Conservation (phyloP, 2,888 invertebrate species). For the Tinea trinotella region DNA sequence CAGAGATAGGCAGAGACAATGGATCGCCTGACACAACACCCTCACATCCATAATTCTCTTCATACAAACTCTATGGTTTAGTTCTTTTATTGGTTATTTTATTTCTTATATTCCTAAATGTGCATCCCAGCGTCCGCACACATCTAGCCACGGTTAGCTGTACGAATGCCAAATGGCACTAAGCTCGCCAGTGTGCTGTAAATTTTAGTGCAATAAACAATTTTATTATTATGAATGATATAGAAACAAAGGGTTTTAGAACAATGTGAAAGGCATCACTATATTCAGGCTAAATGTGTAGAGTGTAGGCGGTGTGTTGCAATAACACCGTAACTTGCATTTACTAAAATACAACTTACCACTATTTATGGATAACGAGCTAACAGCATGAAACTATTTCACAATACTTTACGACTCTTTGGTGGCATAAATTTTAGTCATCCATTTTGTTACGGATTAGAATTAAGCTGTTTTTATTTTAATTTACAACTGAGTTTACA, state of each 20-base stretch:
- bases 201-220: too few species aligned
- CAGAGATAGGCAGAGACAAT: too few species aligned
- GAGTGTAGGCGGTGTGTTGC: constrained; percentile 4
- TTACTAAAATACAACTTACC: constrained; percentile 9
- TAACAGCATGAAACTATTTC: constrained; percentile 13
- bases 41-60: too few species aligned
- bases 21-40: too few species aligned
- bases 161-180: too few species aligned
- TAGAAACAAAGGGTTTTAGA: neutral
- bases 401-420: neutral
- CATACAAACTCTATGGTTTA: too few species aligned
- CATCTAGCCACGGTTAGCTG: too few species aligned
- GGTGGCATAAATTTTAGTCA: neutral
- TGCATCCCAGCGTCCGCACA: too few species aligned
- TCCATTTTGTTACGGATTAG: neutral
- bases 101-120: too few species aligned
- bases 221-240: neutral
- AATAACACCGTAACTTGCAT: constrained; percentile 11
- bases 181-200: too few species aligned
- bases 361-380: constrained; percentile 15
- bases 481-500: too few species aligned
- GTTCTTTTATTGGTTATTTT: too few species aligned
- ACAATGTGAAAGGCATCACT: constrained; percentile 8
- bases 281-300: constrained; percentile 4
- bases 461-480: neutral